Base-by-base conservation (phyloP, 1,140 invertebrate species). In the Eurosta solidaginis region DNA sequence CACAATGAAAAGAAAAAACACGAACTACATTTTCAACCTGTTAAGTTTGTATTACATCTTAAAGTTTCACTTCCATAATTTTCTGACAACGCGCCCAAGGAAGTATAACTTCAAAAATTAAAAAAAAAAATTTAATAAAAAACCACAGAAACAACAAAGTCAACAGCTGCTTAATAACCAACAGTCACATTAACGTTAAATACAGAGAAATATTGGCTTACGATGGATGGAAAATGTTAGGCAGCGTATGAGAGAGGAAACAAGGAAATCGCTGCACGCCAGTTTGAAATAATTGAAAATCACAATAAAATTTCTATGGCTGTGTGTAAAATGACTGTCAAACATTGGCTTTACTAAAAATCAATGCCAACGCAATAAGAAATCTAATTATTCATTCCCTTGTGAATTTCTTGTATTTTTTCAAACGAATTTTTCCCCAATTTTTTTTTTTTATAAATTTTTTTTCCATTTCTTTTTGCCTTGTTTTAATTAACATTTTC, bases 381-480 rank as follows among this genome's bases (percentile, higher is more conserved):
- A 86, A 86, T 86, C 84, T 86, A 86, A 86, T 86, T 86, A 86
- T 86, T 84, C 84, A 86, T 86, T 81, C 80, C 82, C 82, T 83
- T 85, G 84, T 82, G 79, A 0, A 9, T 45, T 44, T 49, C 27
- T 50, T 49, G 20, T 45, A 25, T n/a, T 27, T 76, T 50, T 59
- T 27, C 76, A 20, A 3, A 6, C 63, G 27, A n/a, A 33, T 54
- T 45, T 22, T 36, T 29, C n/a, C n/a, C n/a, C n/a, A n/a, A n/a
- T n/a, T 74, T 54, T 36, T 33, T 68, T 73, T 63, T 52, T 14
- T 50, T 49, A 36, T 47, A 17, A 14, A 5, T 29, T 52, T 54
- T 45, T 74, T 74, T 44, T 78, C 29, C 73, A n/a, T 77, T 68
- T 68, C 73, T 78, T 49, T 40, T 74, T n/a, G 36, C 36, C 25